Evolutionary conservation across 2,797 vertebrate species (phyloP).

Genomic region (Lepus oiostolus): DNA sequence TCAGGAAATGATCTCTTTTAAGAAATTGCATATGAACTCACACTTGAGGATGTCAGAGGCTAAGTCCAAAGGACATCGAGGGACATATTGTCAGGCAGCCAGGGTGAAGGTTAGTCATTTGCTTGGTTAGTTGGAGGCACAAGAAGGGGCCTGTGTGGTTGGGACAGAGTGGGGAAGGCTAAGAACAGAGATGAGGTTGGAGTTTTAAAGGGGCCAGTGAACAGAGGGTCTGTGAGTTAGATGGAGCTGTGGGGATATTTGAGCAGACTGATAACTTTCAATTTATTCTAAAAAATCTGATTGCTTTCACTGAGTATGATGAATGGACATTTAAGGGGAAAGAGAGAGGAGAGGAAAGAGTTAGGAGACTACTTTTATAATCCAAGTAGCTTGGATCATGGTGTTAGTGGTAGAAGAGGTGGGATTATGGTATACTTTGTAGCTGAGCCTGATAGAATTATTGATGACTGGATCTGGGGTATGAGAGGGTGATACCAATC

Average conservation of each 20-base stretch:
- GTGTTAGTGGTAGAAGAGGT: background rate
- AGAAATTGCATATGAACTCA: background rate
- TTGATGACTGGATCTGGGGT: background rate
- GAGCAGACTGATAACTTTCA: background rate
- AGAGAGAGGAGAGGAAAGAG: background rate
- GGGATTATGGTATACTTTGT: background rate
- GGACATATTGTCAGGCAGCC: background rate
- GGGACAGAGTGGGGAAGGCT: background rate
- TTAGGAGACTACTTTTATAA: background rate
- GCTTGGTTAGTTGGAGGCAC: background rate
- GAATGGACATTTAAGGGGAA: background rate
- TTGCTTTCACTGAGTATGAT: background rate
- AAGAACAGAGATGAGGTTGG: background rate
- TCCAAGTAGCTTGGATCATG: background rate
- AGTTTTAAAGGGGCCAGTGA: background rate
- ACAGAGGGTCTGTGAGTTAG: background rate
- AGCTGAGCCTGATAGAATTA: background rate
- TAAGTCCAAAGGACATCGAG: background rate
- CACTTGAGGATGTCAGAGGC: background rate
- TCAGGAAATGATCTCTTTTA: background rate
- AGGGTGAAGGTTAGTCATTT: background rate
- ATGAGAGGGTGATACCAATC: background rate
- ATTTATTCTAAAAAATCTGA: background rate
- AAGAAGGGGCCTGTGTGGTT: background rate
- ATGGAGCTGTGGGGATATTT: background rate